Base-by-base conservation (phyloP, 35 echinoderm and acorn worm species). In the Lytechinus variegatus region DNA sequence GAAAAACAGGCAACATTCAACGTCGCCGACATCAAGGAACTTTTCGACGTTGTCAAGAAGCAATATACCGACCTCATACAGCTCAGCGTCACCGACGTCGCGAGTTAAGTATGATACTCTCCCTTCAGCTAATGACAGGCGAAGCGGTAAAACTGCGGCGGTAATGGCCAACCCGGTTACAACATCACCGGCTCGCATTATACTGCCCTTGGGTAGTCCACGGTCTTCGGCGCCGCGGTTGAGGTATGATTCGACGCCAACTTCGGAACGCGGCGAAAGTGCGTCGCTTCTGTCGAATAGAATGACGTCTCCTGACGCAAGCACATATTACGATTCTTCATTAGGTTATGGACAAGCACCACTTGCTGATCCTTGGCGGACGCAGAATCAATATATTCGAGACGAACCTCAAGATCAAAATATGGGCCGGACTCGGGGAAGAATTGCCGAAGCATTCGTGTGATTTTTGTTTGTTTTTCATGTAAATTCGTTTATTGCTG, bases 391-490 rank as follows among this genome's bases (percentile, higher is more conserved):
- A 54, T 90, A 13, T 4, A 93, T 93, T n/a, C 92, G 92, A 6
- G 92, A 93, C 10, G 55, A 53, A 19, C 92, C 92, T 13, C 92
- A 93, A 44, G 92, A 93, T 27, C 92, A 93, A 57, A 54, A 9
- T 12, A 93, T 93, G 53, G 53, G 21, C 5, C 28, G 92, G 53
- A 54, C 92, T 54, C 27, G 53, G n/a, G 54, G 92, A 57, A 33
- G 54, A 14, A 57, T 93, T 27, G 92, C 92, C 9, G 92, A 93
- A 57, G 92, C 92, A 57, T 93, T 93, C 92, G 92, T 93, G n/a
- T 93, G 55, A 57, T 27, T 44, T 44, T 44, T 44, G 33, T 44
- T 44, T 44, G 33, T 44, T 44, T 44, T 44, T 44, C 0, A 92
- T 54, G 91, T 44, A 44, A 2, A 44, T 44, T 44, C 2, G 33